These are phyloP conservation scores for Halcyon chelicuti DNA, from an alignment of 2,797 vertebrate genomes.

Conservation along the genomic window DNA sequence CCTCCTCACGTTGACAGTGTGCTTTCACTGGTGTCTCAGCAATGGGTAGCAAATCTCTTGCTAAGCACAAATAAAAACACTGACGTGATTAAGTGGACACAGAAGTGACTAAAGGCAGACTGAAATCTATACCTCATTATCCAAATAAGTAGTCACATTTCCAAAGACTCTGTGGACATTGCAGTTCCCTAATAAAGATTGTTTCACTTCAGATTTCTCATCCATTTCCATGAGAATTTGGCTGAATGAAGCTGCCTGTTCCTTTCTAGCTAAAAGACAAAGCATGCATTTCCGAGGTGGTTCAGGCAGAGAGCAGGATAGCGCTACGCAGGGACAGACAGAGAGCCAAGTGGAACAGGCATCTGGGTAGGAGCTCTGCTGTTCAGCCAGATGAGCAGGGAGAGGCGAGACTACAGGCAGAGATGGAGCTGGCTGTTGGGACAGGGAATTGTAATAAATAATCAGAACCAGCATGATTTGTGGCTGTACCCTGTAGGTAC, in stretches of 20 bases:
- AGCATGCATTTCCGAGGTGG: not conserved
- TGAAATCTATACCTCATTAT: conserved; percentile 9
- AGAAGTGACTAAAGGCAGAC: not conserved
- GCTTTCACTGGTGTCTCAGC: not conserved
- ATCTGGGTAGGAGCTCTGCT: not conserved
- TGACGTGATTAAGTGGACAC: not conserved
- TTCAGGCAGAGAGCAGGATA: not conserved
- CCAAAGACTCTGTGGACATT: not conserved
- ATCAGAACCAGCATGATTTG: not conserved
- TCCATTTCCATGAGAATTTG: not conserved
- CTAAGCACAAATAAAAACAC: not conserved
- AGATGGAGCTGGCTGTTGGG: not conserved
- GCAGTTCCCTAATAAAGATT: not conserved
- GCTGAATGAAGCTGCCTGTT: not conserved
- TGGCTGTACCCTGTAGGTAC: not conserved
- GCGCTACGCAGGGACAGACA: not conserved
- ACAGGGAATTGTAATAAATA: conserved; percentile 39
- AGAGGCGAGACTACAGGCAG: not conserved
- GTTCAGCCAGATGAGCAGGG: not conserved
- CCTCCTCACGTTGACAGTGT: not conserved
- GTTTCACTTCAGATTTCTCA: not conserved
- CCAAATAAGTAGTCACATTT: conserved; percentile 6
- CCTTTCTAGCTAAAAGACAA: not conserved
- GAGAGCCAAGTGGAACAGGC: not conserved
- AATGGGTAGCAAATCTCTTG: not conserved